Evolutionary conservation across 2,888 invertebrate genomes (phyloP).

Genomic region (Noctuana brunneofusca): DNA sequence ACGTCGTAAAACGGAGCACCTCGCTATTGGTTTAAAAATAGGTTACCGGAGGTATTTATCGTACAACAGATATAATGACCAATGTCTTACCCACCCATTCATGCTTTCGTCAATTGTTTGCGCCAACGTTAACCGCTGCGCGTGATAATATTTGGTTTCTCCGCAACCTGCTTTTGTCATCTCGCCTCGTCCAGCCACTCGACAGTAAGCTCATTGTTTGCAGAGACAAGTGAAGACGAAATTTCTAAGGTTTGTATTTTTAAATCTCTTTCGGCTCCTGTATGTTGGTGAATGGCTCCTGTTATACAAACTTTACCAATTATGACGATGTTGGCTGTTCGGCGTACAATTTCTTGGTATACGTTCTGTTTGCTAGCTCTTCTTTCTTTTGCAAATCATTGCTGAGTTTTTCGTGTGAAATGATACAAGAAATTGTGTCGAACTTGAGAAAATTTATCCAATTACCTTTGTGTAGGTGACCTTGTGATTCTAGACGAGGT

Average conservation of each 20-base stretch:
- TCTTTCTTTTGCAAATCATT: slow-evolving; percentile 32
- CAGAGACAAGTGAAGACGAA: slow-evolving; percentile 62
- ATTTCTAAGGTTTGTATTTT: slow-evolving; percentile 73
- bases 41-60: slow-evolving; percentile 1
- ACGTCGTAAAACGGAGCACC: not conserved
- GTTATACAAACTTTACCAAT: slow-evolving; percentile 73
- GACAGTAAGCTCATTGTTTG: slow-evolving; percentile 62
- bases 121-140: slow-evolving; percentile 58
- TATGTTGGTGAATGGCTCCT: slow-evolving; percentile 72
- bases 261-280: slow-evolving; percentile 78
- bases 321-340: slow-evolving; percentile 56
- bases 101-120: slow-evolving; percentile 53
- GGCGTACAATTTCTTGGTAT: slow-evolving; percentile 40
- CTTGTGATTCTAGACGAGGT: not conserved
- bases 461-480: not conserved
- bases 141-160: slow-evolving; percentile 80
- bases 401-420: slow-evolving; percentile 23
- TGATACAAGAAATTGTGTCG: slow-evolving; percentile 8
- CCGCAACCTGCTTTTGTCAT: slow-evolving; percentile 65
- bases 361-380: slow-evolving; percentile 37
- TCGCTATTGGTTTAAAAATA: slow-evolving; percentile 10
- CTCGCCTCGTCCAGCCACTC: slow-evolving; percentile 66
- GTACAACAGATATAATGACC: slow-evolving; percentile 17
- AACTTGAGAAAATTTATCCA: slow-evolving; percentile 19
- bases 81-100: slow-evolving; percentile 42